phyloP scores from a whole-genome alignment of 1,140 invertebrate genomes.

The Drosophila jambulina region DNA sequence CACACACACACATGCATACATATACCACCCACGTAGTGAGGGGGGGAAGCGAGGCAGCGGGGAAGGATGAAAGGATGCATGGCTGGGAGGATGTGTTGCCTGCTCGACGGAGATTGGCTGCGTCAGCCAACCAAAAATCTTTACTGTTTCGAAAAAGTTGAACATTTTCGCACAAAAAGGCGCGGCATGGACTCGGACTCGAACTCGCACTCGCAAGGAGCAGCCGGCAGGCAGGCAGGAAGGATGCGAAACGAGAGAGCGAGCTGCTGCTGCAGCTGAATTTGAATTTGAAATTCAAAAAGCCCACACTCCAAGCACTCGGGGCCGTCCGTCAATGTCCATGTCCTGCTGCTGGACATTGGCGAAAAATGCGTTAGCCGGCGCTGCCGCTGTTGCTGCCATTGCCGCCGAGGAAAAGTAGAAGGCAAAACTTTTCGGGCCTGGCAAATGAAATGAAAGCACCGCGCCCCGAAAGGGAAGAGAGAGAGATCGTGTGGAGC shows the following conservation, averaged over 20 bases:
- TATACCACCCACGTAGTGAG: slow-evolving; percentile 49
- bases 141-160: slow-evolving; percentile 84
- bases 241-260: slow-evolving; percentile 37
- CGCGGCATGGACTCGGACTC: slow-evolving; percentile 54
- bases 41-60: background rate
- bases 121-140: slow-evolving; percentile 83
- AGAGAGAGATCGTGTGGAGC: background rate
- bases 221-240: slow-evolving; percentile 9
- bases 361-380: slow-evolving; percentile 80
- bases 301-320: slow-evolving; percentile 57
- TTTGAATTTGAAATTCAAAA: slow-evolving; percentile 84
- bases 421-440: slow-evolving; percentile 75
- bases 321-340: slow-evolving; percentile 59
- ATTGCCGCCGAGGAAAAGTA: slow-evolving; percentile 54
- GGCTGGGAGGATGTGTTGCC: slow-evolving; percentile 10
- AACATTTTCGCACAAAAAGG: slow-evolving; percentile 83
- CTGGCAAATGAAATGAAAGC: slow-evolving; percentile 82
- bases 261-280: slow-evolving; percentile 70
- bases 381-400: slow-evolving; percentile 42
- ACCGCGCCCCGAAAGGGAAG: slow-evolving; percentile 57
- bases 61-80: background rate
- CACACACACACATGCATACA: slow-evolving; percentile 34
- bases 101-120: slow-evolving; percentile 79
- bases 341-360: slow-evolving; percentile 78
- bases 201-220: slow-evolving; percentile 25